Conservation (phyloP, 2,888 invertebrate genomes). For the Bombyx huttoni region DNA sequence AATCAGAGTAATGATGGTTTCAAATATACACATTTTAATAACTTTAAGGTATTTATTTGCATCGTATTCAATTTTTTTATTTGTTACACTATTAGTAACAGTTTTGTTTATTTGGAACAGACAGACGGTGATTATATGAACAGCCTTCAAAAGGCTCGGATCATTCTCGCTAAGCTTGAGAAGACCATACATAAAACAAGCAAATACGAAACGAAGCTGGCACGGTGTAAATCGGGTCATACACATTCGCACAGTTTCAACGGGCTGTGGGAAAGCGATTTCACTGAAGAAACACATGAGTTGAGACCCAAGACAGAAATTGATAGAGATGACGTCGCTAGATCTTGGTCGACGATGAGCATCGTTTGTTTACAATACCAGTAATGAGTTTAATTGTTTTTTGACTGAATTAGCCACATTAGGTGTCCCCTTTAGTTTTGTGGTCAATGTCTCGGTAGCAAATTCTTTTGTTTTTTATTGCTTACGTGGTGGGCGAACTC, state of each 20-base stretch:
- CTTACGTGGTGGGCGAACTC: too few species aligned
- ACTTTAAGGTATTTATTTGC: too few species aligned
- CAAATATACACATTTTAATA: too few species aligned
- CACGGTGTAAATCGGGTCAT: constrained; percentile 36
- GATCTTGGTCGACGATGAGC: constrained; percentile 68
- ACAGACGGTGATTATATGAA: constrained; percentile 21
- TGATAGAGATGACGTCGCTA: constrained; percentile 18
- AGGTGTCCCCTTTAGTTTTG: too few species aligned
- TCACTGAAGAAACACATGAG: constrained; percentile 18
- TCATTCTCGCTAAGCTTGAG: constrained; percentile 36
- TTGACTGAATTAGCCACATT: too few species aligned
- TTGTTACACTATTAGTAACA: too few species aligned
- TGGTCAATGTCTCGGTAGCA: too few species aligned
- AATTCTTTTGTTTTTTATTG: too few species aligned
- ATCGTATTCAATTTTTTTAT: too few species aligned
- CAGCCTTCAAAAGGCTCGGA: constrained; percentile 39
- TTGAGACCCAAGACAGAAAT: constrained; percentile 6
- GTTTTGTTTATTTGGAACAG: too few species aligned
- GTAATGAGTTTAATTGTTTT: constrained; percentile 23
- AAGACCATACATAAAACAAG: constrained; percentile 38
- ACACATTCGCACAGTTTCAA: constrained; percentile 26
- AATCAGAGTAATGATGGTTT: too few species aligned
- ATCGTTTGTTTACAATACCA: constrained; percentile 69
- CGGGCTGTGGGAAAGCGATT: constrained; percentile 31
- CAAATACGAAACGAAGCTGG: constrained; percentile 36